Base-by-base conservation (phyloP, 1,140 invertebrate genomes). In the Aradophagus sp. region DNA sequence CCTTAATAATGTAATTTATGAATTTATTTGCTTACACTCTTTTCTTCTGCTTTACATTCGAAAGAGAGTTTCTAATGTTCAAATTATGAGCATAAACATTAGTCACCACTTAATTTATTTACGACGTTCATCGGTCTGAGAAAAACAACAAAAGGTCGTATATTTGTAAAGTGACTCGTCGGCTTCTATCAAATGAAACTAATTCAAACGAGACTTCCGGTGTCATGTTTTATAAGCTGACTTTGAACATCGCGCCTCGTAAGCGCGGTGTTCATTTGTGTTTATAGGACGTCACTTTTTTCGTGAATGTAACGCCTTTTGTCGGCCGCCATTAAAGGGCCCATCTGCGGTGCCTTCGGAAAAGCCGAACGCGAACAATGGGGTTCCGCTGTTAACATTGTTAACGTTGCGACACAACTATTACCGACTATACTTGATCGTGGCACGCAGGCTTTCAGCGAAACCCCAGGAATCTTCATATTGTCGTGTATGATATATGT, bases 341-440 rank as follows among this genome's bases (percentile, higher is more conserved):
- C 68, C 68, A 72, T 72, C 68, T 65, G 68, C 69, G 62, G 70
- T 35, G 62, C 56, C 52, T 73, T 58, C 36, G 62, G 59, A 52
- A 73, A 73, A 73, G 63, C 67, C 12, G 38, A 58, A 26, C 31
- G 19, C 35, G 62, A 63, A 73, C 63, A 73, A 73, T 73, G 19
- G 63, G 58, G 59, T 59, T 59, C 62, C 58, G 68, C 53, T 67
- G 70, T 63, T 59, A 63, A 35, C 38, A 67, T 67, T 73, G 70
- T 73, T 58, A 67, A 36, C 52, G 52, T 73, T 67, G 58, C 56
- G 56, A 72, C 68, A 62, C 56, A 52, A 66, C 55, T 66, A 63
- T n/a, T n/a, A n/a, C n/a, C n/a, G n/a, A 62, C 47, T 47, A 72
- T 66, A 66, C 48, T 61, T 53, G 53, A 70, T 62, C 44, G 58